phyloP scores from a whole-genome alignment of 2,888 invertebrate genomes.

The Ariolimax columbianus region DNA sequence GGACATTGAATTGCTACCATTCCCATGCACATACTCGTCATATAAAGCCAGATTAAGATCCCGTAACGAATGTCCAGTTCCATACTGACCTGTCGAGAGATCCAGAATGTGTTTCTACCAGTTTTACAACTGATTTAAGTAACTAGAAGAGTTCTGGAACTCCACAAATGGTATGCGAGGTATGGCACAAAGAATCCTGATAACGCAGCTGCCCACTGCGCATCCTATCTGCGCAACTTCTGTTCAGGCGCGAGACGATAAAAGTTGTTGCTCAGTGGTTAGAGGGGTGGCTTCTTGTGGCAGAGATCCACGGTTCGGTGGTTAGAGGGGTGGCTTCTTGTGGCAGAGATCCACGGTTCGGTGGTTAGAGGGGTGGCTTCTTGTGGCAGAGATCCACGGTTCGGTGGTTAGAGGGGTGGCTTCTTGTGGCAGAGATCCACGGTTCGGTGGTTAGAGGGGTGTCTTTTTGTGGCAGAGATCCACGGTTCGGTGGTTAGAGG shows the following conservation, averaged over 20 bases:
- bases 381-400: too few species aligned
- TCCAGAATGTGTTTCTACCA: constrained; percentile 83
- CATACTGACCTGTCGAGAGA: constrained; percentile 83
- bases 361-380: too few species aligned
- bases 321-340: too few species aligned
- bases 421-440: too few species aligned
- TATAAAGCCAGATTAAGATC: constrained; percentile 55
- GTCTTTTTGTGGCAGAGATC: too few species aligned
- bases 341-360: too few species aligned
- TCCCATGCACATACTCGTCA: constrained; percentile 62
- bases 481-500: too few species aligned
- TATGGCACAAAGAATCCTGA: constrained; percentile 98
- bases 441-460: too few species aligned
- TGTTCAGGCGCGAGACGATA: constrained; percentile 49
- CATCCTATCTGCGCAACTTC: constrained; percentile 74
- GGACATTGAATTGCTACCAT: constrained; percentile 74
- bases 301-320: too few species aligned
- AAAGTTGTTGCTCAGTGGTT: neutral
- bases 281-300: too few species aligned
- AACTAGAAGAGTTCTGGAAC: constrained; percentile 66
- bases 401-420: too few species aligned
- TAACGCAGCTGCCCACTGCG: constrained; percentile 85
- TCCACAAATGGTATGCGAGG: constrained; percentile 91
- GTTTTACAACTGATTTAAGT: constrained; percentile 78
- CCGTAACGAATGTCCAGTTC: constrained; percentile 39